These are phyloP conservation scores for Noctua comes DNA, from an alignment of 2,888 invertebrate species.

Conservation along the genomic window DNA sequence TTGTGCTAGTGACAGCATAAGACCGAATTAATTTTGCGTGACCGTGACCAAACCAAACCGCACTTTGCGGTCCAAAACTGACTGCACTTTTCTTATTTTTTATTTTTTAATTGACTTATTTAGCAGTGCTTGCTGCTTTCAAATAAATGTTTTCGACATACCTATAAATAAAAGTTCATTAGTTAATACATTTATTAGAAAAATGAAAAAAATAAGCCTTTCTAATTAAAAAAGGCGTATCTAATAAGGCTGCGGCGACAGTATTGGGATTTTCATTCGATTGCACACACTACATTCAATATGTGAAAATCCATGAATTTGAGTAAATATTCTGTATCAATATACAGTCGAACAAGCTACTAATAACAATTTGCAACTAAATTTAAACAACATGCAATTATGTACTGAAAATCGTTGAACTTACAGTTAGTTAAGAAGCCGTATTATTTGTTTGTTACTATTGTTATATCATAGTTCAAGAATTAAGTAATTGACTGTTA, in stretches of 20 bases:
- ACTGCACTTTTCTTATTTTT: neutral
- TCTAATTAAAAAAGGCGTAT: neutral
- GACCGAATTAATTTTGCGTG: slow-evolving; percentile 32
- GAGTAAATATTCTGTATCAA: neutral
- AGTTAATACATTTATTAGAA: neutral
- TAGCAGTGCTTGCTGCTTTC: neutral
- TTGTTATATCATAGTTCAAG: slow-evolving; percentile 21
- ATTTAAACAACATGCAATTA: neutral
- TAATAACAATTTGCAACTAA: neutral
- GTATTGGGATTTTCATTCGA: neutral
- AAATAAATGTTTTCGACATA: neutral
- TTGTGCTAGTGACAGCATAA: slow-evolving; percentile 34
- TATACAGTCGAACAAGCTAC: no score
- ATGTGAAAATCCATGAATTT: neutral
- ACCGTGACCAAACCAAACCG: slow-evolving; percentile 41
- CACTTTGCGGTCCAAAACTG: neutral
- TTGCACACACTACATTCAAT: neutral
- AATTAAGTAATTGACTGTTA: slow-evolving; percentile 15
- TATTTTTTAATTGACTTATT: neutral
- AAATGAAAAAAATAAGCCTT: neutral
- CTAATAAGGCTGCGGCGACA: neutral
- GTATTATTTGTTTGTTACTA: neutral
- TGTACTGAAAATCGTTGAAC: neutral
- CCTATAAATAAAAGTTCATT: neutral
- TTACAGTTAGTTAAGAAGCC: neutral